Percentiles rank a stretch among this genome's conserved stretches.
Evolutionary conservation across 2,888 invertebrate genomes (phyloP).

Genomic region (Drosophila sordidula): DNA sequence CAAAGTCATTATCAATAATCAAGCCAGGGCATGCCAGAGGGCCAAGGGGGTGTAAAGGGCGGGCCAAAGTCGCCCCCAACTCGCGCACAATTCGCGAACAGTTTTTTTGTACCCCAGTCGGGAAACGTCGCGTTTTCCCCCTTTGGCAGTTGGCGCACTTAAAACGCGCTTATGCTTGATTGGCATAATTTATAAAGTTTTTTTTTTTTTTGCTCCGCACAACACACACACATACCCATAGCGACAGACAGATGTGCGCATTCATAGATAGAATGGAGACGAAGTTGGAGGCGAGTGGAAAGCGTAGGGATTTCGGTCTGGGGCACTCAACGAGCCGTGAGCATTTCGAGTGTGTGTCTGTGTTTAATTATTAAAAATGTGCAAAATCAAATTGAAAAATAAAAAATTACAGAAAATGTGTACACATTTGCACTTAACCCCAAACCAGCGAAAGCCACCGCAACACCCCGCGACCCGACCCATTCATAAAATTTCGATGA

Average conservation of each 20-base stretch:
- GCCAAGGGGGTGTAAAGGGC: background rate
- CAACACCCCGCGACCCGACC: slow-evolving; percentile 17
- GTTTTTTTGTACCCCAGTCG: slow-evolving; percentile 17
- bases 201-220: slow-evolving; percentile 43
- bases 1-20: slow-evolving; percentile 78
- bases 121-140: slow-evolving; percentile 24
- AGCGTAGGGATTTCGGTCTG: slow-evolving; percentile 21
- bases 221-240: slow-evolving; percentile 8
- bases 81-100: slow-evolving; percentile 22
- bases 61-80: slow-evolving; percentile 25
- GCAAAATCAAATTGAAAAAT: slow-evolving; percentile 60
- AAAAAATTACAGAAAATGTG: slow-evolving; percentile 28
- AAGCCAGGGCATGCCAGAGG: slow-evolving; percentile 25
- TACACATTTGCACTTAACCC: slow-evolving; percentile 69
- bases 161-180: slow-evolving; percentile 76
- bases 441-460: slow-evolving; percentile 35
- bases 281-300: background rate
- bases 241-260: slow-evolving; percentile 40
- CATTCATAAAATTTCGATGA: slow-evolving; percentile 77
- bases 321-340: slow-evolving; percentile 37
- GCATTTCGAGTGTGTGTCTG: slow-evolving; percentile 18
- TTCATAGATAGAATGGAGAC: slow-evolving; percentile 31
- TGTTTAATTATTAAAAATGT: slow-evolving; percentile 66
- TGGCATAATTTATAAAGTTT: slow-evolving; percentile 77
- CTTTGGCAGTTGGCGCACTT: slow-evolving; percentile 64